A percentile compares a stretch with the other conserved stretches of the same genome.
Conservation (phyloP, 2,797 vertebrate genomes). For the Poeciliopsis paucimaculata region DNA sequence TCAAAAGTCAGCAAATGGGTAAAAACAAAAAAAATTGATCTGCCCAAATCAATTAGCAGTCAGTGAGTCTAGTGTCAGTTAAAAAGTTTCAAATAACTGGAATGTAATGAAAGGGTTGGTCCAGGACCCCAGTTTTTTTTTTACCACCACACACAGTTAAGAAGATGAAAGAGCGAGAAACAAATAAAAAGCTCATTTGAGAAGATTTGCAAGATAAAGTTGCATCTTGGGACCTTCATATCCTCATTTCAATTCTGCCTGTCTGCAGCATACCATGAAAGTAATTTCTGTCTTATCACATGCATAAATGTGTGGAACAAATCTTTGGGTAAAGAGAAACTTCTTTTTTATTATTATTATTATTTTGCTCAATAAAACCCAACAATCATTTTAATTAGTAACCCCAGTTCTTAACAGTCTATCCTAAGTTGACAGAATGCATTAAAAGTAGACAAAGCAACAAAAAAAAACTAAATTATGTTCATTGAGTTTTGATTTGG, state of each 20-base stretch:
- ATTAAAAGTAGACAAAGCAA: not conserved
- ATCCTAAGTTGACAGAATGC: not conserved
- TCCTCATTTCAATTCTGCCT: not conserved
- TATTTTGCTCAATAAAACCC: not conserved
- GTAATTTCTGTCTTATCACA: not conserved
- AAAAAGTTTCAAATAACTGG: not conserved
- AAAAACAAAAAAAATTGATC: not conserved
- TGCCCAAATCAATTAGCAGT: not conserved
- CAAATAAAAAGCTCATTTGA: not conserved
- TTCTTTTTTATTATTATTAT: no score
- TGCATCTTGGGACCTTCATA: not conserved
- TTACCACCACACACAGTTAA: not conserved
- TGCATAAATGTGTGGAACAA: not conserved
- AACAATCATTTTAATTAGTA: not conserved
- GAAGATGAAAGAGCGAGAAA: not conserved
- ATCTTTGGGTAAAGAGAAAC: not conserved
- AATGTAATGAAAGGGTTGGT: not conserved
- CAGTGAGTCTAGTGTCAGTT: not conserved
- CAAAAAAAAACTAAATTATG: not conserved
- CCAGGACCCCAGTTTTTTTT: not conserved
- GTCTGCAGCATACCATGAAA: not conserved
- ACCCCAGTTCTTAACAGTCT: not conserved
- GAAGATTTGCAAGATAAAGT: not conserved
- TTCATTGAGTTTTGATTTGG: conserved; percentile 5
- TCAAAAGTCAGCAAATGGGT: not conserved